Evolutionary conservation across 2,888 invertebrate species (phyloP), one percentile per base, ranked within the genome.

Genomic region (Tenthredo livida): DNA sequence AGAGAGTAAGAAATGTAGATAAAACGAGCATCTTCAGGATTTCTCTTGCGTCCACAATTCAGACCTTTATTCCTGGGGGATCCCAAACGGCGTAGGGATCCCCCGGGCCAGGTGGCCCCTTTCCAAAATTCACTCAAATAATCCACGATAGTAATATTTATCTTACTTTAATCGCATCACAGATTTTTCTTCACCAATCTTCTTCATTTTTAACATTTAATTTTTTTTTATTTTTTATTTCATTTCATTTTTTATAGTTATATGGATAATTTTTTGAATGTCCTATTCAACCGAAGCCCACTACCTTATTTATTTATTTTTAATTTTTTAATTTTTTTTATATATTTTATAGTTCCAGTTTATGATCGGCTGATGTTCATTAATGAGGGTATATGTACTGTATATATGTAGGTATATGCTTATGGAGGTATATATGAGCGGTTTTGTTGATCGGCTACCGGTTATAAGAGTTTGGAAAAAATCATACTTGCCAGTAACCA

Each of bases 1-100:
- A 96, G 94, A 86, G 94, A 93, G 91, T 94, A 95, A 92, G 95
- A 96, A 90, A 96, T 94, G 91, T 95, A 95, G 89, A 96, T 94
- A 92, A 95, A 96, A 87, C 96, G 94, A 12, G 96, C 95, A 90
- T 96, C 96, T 88, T 96, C 95, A 88, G 94, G 94, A 84, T 94
- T 93, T 88, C 89, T 88, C 89, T 86, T 89, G 89, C 86, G 88
- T 89, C 89, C 89, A 87, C 87, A 84, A 78, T 82, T 58, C 70
- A 85, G 3, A 17, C 58, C 33, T 54, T 54, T 21, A 65, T 50
- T 72, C 83, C 85, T 77, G 90, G 89, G 88, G 89, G 87, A 88
- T 89, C 92, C 93, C 94, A 93, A 93, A 91, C 92, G 91, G 90
- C 90, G 92, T 90, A 88, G 90, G 90, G 91, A 91, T 89, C 92